Evolutionary conservation across 2,888 invertebrate genomes (phyloP), one percentile per base, ranked within the genome.

Genomic region (Drosophila colorata): DNA sequence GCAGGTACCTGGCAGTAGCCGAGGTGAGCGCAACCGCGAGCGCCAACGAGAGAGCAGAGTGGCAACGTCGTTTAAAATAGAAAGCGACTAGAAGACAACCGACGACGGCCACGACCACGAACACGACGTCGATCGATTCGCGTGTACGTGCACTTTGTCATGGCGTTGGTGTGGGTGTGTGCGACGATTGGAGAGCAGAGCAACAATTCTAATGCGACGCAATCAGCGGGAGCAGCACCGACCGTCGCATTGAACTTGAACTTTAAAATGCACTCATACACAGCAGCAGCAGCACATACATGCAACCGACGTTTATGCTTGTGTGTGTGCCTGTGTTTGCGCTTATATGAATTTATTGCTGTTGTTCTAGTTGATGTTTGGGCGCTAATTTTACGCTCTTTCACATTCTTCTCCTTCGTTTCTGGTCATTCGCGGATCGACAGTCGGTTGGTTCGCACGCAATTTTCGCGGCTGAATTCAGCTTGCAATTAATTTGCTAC

Each of bases 231-330:
- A 61, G 58, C 37, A 49, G 38, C 40, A 51, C 28, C 60, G 43
- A 60, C 38, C 47, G 66, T 69, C 70, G 76, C 81, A 87, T 90
- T 91, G 91, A 91, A 91, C 91, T 91, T 91, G 91, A 91, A 90
- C 89, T 91, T 90, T 80, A 81, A 80, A 86, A 85, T 87, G 73
- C 85, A 74, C 65, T 57, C 68, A 70, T 59, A 40, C 46, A 20
- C 20, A 64, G 55, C 49, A 52, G 52, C 63, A 59, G 55, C 16
- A 28, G 28, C 6, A 28, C 6, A 40, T 7, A 14, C 18, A 35
- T 13, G 35, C 5, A 40, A 33, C 13, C n/a, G n/a, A n/a, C n/a
- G 4, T 57, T 31, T 49, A 18, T 33, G 25, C 33, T 28, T 28
- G 28, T 28, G 28, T 25, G 23, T 25, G 28, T 3, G 31, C 41